Base-by-base conservation (phyloP, 1,140 invertebrate genomes). In the Macrostomum lignano region DNA sequence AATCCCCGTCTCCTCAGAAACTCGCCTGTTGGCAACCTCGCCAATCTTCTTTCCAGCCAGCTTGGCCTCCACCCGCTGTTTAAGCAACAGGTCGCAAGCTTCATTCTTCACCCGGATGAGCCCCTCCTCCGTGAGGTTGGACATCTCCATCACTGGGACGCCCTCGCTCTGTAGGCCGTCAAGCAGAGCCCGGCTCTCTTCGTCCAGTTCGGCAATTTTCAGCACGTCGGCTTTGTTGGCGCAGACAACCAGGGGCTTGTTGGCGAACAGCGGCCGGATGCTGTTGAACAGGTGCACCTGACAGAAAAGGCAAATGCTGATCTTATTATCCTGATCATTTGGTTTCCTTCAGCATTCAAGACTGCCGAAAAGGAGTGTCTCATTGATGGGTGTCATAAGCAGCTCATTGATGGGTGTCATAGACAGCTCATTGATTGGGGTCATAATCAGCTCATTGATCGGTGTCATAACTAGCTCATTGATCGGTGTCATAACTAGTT, bases 191-290 rank as follows among this genome's bases (percentile, higher is more conserved):
- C 68, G 61, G 44, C 77, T 73, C 38, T 74, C 70, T 3, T 50
- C 46, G 17, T 47, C 35, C 33, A 96, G 57, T 40, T 94, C 78
- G 2, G 75, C 69, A 6, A 82, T 52, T 31, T 62, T 66, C 1
- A 74, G 38, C 21, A 96, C 69, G 53, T 98, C 91, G 26, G 69
- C 68, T 65, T 98, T 98, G 55, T 96, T 98, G 10, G 74, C 58
- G 1, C 79, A 76, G 40, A 93, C 65, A 2, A 94, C 62, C 22
- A 96, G 51, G 0, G 88, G 88, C 60, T 98, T 98, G 50, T 94
- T 93, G 22, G 68, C 66, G 61, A 98, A 98, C 9, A 96, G 55
- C 0, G 86, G 86, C 44, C 79, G 79, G 35, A 98, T 94, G 35
- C 72, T 82, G 37, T 86, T 71, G 50, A 84, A 96, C 0, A 98